Evolutionary conservation across 2,888 invertebrate species (phyloP).

Genomic region (Arrhopalites spinosus): DNA sequence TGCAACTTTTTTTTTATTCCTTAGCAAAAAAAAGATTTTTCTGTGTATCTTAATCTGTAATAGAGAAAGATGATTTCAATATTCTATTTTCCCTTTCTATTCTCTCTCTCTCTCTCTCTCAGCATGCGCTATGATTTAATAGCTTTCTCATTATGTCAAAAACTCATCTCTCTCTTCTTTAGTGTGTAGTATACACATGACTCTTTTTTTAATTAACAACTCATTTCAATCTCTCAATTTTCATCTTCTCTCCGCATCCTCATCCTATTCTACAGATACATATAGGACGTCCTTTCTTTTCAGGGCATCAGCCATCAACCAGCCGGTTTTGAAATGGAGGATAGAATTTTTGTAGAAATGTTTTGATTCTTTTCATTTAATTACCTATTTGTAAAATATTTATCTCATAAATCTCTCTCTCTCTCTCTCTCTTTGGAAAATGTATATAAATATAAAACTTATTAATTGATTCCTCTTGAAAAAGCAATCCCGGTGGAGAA

Average conservation of each 20-base stretch:
- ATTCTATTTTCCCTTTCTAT: conserved; percentile 28
- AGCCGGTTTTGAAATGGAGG: no score
- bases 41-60: no score
- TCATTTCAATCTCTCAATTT: conserved; percentile 16
- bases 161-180: background rate
- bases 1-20: background rate
- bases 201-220: conserved; percentile 31
- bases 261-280: background rate
- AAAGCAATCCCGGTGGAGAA: no score
- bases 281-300: background rate
- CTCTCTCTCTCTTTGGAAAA: background rate
- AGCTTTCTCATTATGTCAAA: conserved; percentile 25
- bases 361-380: no score
- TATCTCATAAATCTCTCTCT: background rate
- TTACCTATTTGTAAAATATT: no score
- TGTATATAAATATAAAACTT: background rate
- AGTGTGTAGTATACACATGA: background rate
- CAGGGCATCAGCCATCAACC: no score
- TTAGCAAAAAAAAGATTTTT: no score
- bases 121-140: conserved; percentile 29
- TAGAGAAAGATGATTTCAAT: conserved; percentile 13
- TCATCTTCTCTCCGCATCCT: conserved; percentile 5
- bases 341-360: no score
- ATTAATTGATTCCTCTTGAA: background rate
- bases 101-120: conserved; percentile 15